Conservation (phyloP, 1,140 invertebrate genomes). For the Drosophila nigromelanica region DNA sequence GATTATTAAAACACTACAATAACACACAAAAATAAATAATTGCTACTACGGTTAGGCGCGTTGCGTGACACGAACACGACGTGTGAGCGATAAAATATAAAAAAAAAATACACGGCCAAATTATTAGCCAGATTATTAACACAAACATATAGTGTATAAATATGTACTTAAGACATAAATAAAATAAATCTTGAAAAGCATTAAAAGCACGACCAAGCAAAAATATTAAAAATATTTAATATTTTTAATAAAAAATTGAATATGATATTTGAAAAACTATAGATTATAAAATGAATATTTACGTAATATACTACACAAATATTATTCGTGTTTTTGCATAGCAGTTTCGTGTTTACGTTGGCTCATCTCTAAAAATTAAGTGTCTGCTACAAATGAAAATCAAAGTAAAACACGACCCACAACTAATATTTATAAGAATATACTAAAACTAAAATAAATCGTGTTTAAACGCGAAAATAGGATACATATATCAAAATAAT, state of each 20-base stretch:
- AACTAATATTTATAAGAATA: neutral
- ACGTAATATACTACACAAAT: too few relatives aligned
- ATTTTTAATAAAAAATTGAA: too few relatives aligned
- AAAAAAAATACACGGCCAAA: neutral
- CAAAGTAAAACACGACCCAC: neutral
- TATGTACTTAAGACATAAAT: neutral
- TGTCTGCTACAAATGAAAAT: too few relatives aligned
- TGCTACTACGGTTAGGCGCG: neutral
- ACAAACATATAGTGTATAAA: neutral
- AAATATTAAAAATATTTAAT: too few relatives aligned
- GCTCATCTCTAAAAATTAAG: neutral
- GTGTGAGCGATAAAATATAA: neutral
- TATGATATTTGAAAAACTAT: too few relatives aligned
- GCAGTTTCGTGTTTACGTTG: neutral
- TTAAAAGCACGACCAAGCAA: neutral
- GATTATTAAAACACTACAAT: conserved; percentile 13
- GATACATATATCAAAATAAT: neutral
- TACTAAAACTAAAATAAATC: neutral
- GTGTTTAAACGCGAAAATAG: neutral
- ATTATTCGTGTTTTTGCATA: too few relatives aligned
- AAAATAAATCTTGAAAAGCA: neutral
- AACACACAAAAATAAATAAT: conserved; percentile 1
- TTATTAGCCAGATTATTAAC: neutral
- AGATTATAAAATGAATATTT: too few relatives aligned
- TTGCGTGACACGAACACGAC: neutral